These are phyloP conservation scores for Tridacna gigas DNA, from an alignment of 2,888 invertebrate genomes.

Conservation along the genomic window DNA sequence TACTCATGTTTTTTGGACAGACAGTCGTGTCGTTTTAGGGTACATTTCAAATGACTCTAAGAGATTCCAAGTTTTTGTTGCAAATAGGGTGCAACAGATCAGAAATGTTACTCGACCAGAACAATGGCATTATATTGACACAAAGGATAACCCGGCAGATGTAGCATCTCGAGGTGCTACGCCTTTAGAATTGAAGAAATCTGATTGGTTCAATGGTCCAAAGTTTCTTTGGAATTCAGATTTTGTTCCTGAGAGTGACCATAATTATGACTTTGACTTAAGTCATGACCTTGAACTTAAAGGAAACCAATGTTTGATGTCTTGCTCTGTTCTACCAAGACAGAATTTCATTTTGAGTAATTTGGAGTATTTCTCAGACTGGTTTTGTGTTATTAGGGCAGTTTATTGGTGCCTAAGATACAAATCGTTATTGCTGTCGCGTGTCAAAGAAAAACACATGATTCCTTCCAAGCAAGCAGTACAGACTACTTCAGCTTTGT, in stretches of 20 bases:
- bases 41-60: slow-evolving; percentile 65
- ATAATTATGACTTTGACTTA: background rate
- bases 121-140: slow-evolving; percentile 64
- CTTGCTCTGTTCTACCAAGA: background rate
- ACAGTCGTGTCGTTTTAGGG: slow-evolving; percentile 61
- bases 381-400: slow-evolving; percentile 19
- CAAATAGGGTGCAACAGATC: slow-evolving; percentile 68
- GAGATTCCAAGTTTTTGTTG: slow-evolving; percentile 68
- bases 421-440: background rate
- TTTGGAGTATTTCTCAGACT: slow-evolving; percentile 47
- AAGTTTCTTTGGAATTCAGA: slow-evolving; percentile 48
- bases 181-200: slow-evolving; percentile 3
- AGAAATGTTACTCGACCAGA: slow-evolving; percentile 46
- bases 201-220: slow-evolving; percentile 54
- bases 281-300: background rate
- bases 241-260: background rate
- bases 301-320: background rate
- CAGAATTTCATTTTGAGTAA: background rate
- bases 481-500: background rate
- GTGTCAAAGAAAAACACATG: background rate
- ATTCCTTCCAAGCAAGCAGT: background rate
- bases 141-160: slow-evolving; percentile 68
- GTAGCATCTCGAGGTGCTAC: slow-evolving; percentile 60
- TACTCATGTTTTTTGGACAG: slow-evolving; percentile 62
- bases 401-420: slow-evolving; percentile 32